A percentile compares a stretch with the other conserved stretches of the same genome.
phyloP scores from a whole-genome alignment of 2,113 vertebrate genomes.

The Tichodroma muraria region DNA sequence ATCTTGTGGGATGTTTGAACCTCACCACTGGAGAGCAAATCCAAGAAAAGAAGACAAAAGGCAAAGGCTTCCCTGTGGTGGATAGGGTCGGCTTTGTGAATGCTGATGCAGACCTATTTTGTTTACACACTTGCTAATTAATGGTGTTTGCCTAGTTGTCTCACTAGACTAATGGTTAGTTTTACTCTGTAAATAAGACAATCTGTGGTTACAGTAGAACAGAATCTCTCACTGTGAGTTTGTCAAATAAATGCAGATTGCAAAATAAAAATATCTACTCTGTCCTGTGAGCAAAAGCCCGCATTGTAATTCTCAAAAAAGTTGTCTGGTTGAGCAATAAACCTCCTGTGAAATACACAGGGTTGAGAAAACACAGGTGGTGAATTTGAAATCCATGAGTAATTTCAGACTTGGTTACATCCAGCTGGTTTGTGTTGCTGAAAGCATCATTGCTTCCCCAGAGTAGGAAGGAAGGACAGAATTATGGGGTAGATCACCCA shows the following conservation, averaged over 20 bases:
- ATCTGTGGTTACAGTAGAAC: background rate
- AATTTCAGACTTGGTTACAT: background rate
- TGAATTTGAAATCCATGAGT: background rate
- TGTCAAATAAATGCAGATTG: background rate
- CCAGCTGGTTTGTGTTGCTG: background rate
- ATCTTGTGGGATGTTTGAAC: background rate
- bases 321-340: background rate
- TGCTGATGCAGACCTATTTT: background rate
- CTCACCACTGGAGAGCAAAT: background rate
- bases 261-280: background rate
- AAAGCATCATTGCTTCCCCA: background rate
- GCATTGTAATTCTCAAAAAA: background rate
- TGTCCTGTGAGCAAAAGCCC: background rate
- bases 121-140: slow-evolving; percentile 16
- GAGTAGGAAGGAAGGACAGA: background rate
- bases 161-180: background rate
- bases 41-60: background rate
- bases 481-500: background rate
- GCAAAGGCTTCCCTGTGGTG: background rate
- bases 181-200: slow-evolving; percentile 1
- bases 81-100: background rate
- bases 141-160: background rate
- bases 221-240: background rate
- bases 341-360: background rate
- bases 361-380: background rate